Evolutionary conservation across 1,140 invertebrate species (phyloP).

Genomic region (Carposina sasakii): DNA sequence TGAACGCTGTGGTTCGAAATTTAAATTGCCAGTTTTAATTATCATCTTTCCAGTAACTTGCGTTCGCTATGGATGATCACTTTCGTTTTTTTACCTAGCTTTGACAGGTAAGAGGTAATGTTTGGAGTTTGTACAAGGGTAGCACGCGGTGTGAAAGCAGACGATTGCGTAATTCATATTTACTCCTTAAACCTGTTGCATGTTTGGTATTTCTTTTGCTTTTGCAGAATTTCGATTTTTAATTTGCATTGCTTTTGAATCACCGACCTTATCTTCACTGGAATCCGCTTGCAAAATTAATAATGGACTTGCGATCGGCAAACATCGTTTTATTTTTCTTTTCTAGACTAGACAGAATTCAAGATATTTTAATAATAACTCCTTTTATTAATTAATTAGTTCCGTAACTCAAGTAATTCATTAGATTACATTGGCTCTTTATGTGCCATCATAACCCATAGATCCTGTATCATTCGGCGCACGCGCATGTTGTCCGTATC

Average conservation of each 20-base stretch:
- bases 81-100: slow-evolving; percentile 26
- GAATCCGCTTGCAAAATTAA: slow-evolving; percentile 25
- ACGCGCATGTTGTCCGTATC: no score
- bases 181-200: slow-evolving; percentile 20
- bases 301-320: slow-evolving; percentile 40
- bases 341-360: no score
- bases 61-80: slow-evolving; percentile 9
- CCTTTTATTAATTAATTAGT: no score
- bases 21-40: slow-evolving; percentile 24
- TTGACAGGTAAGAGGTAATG: slow-evolving; percentile 22
- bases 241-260: no score
- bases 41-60: slow-evolving; percentile 31
- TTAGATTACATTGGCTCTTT: no score
- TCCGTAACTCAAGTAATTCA: no score
- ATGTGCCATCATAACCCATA: no score
- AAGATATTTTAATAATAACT: no score
- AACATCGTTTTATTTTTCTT: no score
- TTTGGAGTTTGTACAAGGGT: slow-evolving; percentile 21
- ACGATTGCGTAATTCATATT: slow-evolving; percentile 23
- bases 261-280: slow-evolving; percentile 37
- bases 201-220: not conserved
- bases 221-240: no score
- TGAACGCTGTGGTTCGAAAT: slow-evolving; percentile 11
- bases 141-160: slow-evolving; percentile 25
- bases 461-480: no score